Base-by-base conservation (phyloP, 2,888 invertebrate genomes). In the Achlya flavicornis region DNA sequence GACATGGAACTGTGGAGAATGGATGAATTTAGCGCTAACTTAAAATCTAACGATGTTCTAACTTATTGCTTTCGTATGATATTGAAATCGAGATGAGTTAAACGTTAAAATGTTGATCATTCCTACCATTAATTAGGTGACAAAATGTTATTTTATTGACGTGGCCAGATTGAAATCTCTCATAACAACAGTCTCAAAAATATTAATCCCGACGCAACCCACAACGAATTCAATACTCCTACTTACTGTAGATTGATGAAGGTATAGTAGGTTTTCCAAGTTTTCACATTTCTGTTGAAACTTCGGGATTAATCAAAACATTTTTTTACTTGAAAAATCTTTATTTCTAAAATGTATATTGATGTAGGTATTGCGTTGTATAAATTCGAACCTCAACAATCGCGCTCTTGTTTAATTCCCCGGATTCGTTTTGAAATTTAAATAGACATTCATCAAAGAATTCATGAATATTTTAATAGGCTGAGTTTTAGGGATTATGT, bases 391-490 rank as follows among this genome's bases (percentile, higher is more conserved):
- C 14, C 19, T 53, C 53, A 53, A 53, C 53, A 53, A 53, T 16
- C 19, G 19, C 11, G 53, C 3, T 19, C 53, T 48, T 19, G 7
- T 19, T 53, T 19, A 10, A 53, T 53, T 53, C 53, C 16, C 16
- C 19, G 48, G 10, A 3, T 53, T 19, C 16, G 53, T 53, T 53
- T 19, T 53, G 53, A 19, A 53, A 19, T 53, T 53, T 53, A 19
- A 53, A 53, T 53, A 53, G 16, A 53, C 3, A 53, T 53, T 53
- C 53, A 53, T 53, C 53, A 53, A 19, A 19, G 19, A 53, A 19
- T 53, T 53, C 6, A 53, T 53, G 53, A 53, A 53, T 53, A 53
- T 53, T 53, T 48, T 48, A 48, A 48, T 48, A 19, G 16, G 53
- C 14, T 8, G 53, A 53, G 53, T 16, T 8, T 16, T 16, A 10